Conservation (phyloP, 2,113 vertebrate species). For the Alethe castanea region DNA sequence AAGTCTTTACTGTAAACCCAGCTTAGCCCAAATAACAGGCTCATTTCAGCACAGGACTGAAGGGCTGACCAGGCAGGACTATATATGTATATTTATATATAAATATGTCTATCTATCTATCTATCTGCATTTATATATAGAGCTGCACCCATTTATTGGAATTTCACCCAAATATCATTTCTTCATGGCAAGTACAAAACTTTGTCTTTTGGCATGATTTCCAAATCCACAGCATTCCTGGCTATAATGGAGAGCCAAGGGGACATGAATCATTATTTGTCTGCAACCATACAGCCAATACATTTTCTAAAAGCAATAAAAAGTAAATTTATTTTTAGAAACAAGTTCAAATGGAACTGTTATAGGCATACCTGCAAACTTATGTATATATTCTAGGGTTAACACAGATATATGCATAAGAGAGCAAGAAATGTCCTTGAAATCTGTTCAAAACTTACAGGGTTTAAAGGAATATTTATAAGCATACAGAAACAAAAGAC, state of each 20-base stretch:
- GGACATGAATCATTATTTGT: not conserved
- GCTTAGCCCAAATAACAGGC: not conserved
- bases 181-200: not conserved
- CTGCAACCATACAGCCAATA: not conserved
- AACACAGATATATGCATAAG: not conserved
- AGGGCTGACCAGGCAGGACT: not conserved
- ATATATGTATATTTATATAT: not conserved
- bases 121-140: not conserved
- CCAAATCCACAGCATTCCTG: not conserved
- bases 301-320: not conserved
- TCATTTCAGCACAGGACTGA: not conserved
- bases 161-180: not conserved
- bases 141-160: not conserved
- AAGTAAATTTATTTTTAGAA: not conserved
- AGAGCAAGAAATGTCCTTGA: not conserved
- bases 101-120: not conserved
- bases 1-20: rapidly evolving
- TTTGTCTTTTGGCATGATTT: not conserved
- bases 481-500: not conserved
- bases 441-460: not conserved
- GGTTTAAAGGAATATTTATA: not conserved
- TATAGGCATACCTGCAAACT: not conserved
- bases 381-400: not conserved
- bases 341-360: not conserved
- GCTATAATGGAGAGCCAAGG: not conserved